Evolutionary conservation across 1,140 invertebrate species (phyloP).

Genomic region (Holcopasites calliopsidis): DNA sequence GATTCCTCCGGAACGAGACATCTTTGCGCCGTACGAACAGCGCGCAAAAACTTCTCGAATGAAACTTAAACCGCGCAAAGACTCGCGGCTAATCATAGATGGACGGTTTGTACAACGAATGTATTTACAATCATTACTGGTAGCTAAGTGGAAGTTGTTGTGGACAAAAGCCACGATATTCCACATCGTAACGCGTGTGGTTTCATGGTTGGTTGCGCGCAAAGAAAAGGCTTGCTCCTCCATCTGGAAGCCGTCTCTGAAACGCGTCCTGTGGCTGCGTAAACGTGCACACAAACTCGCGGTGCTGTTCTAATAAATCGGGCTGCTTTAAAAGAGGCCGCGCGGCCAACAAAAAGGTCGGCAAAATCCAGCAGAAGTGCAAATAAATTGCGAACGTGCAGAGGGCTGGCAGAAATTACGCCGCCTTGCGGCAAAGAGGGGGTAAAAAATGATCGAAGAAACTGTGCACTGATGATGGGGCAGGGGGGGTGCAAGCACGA

Average conservation of each 20-base stretch:
- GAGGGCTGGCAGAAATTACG: background rate
- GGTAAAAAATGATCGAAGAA: background rate
- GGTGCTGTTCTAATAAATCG: conserved; percentile 65
- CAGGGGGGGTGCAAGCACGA: background rate
- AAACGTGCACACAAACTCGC: conserved; percentile 16
- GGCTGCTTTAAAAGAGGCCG: conserved; percentile 48
- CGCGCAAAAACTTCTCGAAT: background rate
- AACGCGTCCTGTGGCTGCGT: conserved; percentile 13
- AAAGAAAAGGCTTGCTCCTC: conserved; percentile 10
- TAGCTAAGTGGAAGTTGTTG: background rate
- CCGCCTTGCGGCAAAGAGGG: background rate
- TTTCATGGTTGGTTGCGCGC: background rate
- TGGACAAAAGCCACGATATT: background rate
- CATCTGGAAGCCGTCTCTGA: conserved; percentile 39
- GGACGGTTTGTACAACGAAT: too few relatives aligned
- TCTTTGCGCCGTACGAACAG: background rate
- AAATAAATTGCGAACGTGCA: conserved; percentile 22
- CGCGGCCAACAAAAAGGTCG: conserved; percentile 11
- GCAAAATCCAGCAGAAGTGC: background rate
- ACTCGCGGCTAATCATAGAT: background rate
- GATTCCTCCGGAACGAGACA: background rate
- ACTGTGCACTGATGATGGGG: background rate
- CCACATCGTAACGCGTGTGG: background rate
- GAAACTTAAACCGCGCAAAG: background rate
- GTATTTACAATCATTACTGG: background rate